Conservation (phyloP, 2,797 vertebrate species). For the Danio tinwini region DNA sequence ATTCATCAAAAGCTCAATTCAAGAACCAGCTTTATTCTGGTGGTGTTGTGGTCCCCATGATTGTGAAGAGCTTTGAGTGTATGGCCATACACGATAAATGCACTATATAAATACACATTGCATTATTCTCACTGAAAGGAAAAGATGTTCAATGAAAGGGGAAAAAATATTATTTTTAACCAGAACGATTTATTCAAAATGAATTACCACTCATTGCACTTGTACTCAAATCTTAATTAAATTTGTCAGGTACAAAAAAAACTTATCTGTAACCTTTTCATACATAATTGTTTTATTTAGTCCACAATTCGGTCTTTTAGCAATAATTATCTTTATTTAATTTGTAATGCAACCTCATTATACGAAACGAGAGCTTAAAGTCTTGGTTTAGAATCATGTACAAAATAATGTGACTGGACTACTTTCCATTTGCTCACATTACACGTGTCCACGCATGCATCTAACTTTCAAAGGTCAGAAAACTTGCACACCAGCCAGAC, state of each 20-base stretch:
- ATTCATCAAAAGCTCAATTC: neutral
- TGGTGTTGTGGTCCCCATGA: too few relatives aligned
- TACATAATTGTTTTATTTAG: neutral
- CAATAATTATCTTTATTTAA: neutral
- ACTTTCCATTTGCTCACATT: neutral
- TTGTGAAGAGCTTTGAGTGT: too few relatives aligned
- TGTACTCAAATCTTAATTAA: neutral
- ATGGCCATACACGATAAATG: too few relatives aligned
- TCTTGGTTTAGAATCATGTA: neutral
- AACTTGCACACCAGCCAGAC: slow-evolving; percentile 3
- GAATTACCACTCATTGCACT: neutral
- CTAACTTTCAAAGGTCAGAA: slow-evolving; percentile 27
- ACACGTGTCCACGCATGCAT: slow-evolving; percentile 1
- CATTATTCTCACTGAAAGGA: neutral
- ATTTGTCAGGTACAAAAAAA: neutral
- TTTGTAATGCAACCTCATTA: neutral
- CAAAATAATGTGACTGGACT: neutral
- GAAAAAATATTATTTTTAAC: too few relatives aligned
- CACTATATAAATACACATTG: too few relatives aligned
- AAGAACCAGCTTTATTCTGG: neutral
- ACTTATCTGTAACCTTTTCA: neutral
- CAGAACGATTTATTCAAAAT: neutral
- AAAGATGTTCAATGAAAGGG: neutral
- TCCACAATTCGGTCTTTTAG: neutral
- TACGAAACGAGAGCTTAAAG: neutral